Evolutionary conservation across 2,113 vertebrate genomes (phyloP), one percentile per base, ranked within the genome.

Genomic region (Phylloscopus trochiloides): DNA sequence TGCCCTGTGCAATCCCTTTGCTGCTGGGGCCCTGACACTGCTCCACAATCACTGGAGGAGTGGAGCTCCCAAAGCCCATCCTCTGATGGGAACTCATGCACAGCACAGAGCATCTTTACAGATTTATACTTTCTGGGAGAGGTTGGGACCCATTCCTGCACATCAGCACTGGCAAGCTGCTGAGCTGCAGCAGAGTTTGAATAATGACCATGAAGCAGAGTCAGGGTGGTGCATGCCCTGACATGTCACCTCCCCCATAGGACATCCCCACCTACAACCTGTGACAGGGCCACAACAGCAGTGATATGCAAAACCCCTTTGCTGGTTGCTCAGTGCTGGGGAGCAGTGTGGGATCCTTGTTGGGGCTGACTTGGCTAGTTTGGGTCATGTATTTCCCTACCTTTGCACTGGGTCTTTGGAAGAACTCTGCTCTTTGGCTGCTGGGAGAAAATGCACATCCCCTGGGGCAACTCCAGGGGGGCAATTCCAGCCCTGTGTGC

Each of bases 321-420:
- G 1, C 61, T 63, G 58, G 11, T 7, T 79, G 58, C 45, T 57
- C 14, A 1, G 31, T 25, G 19, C 17, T 17, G 24, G 48, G 51
- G 36, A 80, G 36, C 40, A 68, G 11, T 8, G 25, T 0, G 3
- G 28, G 31, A 76, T 57, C n/a, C 47, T 58, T 1, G 1, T 7
- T 0, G 0, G 36, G 34, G 28, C 3, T 48, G n/a, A 12, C 40
- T 8, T 25, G 63, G 21, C 29, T 32, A n/a, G 6, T n/a, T 12
- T 29, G 47, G 16, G 5, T 12, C n/a, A 45, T 11, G 5, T 15
- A 51, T 47, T 7, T 12, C 7, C 13, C 22, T 25, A 12, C 3
- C 4, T 21, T 59, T 74, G 55, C 83, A 66, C 21, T 11, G 25
- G 5, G 16, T 66, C 29, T 62, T 87, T 22, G 17, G 32, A 22